phyloP scores from a whole-genome alignment of 1,140 invertebrate species.

The Psix sp. region DNA sequence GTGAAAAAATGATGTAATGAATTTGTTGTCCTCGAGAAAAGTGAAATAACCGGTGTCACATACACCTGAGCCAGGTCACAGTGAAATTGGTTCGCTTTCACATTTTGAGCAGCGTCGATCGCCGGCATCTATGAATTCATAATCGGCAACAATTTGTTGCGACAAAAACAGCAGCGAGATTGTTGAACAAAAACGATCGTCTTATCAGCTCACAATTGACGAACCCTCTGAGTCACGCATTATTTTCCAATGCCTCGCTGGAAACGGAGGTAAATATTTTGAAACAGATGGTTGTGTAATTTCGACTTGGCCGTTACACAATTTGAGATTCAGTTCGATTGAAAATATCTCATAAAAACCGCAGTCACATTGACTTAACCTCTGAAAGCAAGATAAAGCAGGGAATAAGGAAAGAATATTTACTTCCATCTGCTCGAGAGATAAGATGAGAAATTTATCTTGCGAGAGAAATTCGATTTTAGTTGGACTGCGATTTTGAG shows the following conservation, averaged over 20 bases:
- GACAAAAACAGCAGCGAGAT: too few species aligned
- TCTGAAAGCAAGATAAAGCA: too few species aligned
- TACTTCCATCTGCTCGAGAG: too few species aligned
- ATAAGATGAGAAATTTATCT: too few species aligned
- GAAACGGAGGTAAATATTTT: neutral
- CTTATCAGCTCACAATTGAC: neutral
- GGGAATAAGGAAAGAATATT: too few species aligned
- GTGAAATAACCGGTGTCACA: conserved; percentile 11
- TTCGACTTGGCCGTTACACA: neutral
- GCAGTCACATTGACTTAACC: too few species aligned
- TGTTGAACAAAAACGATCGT: neutral
- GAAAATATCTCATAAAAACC: too few species aligned
- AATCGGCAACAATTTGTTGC: too few species aligned
- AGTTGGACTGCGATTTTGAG: too few species aligned
- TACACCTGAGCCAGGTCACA: conserved; percentile 7
- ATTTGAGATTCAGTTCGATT: too few species aligned
- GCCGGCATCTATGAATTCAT: conserved; percentile 13
- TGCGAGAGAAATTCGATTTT: too few species aligned
- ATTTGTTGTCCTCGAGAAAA: conserved; percentile 3
- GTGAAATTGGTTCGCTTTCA: conserved; percentile 29
- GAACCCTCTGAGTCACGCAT: neutral
- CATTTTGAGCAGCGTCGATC: conserved; percentile 27
- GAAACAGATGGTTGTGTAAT: conserved; percentile 21
- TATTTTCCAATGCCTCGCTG: neutral
- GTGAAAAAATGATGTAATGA: conserved; percentile 14